Evolutionary conservation across 2,797 vertebrate species (phyloP).

Genomic region (Thaleichthys pacificus): DNA sequence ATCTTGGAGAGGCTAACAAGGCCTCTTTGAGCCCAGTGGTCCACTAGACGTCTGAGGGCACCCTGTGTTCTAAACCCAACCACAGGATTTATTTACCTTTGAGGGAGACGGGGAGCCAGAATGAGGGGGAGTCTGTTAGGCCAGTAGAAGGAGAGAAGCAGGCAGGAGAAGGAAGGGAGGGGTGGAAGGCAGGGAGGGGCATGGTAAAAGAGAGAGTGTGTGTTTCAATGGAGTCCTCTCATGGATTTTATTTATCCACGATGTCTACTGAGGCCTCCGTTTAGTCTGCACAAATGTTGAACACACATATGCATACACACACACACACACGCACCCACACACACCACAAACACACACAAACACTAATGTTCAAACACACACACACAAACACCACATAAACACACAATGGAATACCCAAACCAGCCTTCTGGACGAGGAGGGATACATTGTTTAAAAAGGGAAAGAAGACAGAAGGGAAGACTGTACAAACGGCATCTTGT

Average conservation of each 20-base stretch:
- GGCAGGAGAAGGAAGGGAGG: background rate
- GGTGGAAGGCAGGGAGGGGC: background rate
- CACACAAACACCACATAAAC: background rate
- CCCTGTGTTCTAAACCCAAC: conserved; percentile 62
- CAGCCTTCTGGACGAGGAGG: background rate
- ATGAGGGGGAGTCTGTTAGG: conserved; percentile 46
- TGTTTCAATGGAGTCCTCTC: background rate
- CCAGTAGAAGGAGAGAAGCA: background rate
- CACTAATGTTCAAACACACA: background rate
- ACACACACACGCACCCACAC: background rate
- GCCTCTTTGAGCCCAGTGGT: conserved; percentile 53
- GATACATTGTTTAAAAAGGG: background rate
- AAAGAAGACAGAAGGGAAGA: background rate
- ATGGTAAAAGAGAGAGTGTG: background rate
- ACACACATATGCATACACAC: background rate
- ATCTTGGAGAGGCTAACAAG: conserved; percentile 53
- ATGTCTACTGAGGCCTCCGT: background rate
- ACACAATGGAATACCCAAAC: background rate
- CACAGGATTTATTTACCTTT: conserved; percentile 70
- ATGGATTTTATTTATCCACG: background rate
- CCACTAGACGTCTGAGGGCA: conserved; percentile 60
- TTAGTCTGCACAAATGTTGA: background rate
- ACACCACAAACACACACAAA: background rate
- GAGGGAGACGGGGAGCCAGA: conserved; percentile 31
- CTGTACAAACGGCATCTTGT: background rate